Evolutionary conservation across 2,888 invertebrate genomes (phyloP).

Genomic region (Melolontha melolontha): DNA sequence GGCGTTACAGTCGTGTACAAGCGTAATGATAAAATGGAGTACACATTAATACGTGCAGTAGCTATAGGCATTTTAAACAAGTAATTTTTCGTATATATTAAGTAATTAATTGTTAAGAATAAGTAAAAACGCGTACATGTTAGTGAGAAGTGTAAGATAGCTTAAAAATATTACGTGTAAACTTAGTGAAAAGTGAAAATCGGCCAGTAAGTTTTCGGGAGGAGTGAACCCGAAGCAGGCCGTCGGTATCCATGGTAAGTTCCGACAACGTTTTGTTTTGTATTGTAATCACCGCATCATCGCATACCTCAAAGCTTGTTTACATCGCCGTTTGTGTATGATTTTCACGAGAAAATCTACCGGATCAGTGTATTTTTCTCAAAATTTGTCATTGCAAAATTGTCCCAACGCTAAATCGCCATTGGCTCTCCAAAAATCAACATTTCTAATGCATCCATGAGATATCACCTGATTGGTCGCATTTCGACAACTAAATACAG

Average conservation of each 20-base stretch:
- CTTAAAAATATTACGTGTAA: conserved; percentile 47
- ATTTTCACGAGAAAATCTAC: conserved; percentile 17
- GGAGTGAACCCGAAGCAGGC: conserved; percentile 56
- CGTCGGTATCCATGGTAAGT: conserved; percentile 66
- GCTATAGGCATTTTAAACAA: conserved; percentile 63
- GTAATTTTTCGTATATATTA: conserved; percentile 50
- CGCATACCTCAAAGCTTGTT: conserved; percentile 18
- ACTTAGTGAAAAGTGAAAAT: conserved; percentile 47
- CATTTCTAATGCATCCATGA: conserved; percentile 64
- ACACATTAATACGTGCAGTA: conserved; percentile 65
- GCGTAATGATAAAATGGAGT: conserved; percentile 67
- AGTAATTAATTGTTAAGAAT: conserved; percentile 46
- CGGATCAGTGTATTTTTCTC: conserved; percentile 1
- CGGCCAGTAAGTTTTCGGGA: conserved; percentile 50
- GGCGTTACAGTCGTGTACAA: conserved; percentile 60
- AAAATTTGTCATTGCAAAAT: conserved; percentile 20
- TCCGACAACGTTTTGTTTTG: conserved; percentile 55
- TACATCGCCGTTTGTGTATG: conserved; percentile 31
- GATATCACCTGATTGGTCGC: conserved; percentile 68
- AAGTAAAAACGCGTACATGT: conserved; percentile 48
- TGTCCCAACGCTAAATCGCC: conserved; percentile 53
- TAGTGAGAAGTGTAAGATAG: conserved; percentile 50
- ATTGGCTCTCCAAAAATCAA: conserved; percentile 65
- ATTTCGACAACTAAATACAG: conserved; percentile 66
- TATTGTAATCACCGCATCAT: conserved; percentile 43